Base-by-base conservation (phyloP, 2,113 vertebrate species). In the Osmerus mordax region DNA sequence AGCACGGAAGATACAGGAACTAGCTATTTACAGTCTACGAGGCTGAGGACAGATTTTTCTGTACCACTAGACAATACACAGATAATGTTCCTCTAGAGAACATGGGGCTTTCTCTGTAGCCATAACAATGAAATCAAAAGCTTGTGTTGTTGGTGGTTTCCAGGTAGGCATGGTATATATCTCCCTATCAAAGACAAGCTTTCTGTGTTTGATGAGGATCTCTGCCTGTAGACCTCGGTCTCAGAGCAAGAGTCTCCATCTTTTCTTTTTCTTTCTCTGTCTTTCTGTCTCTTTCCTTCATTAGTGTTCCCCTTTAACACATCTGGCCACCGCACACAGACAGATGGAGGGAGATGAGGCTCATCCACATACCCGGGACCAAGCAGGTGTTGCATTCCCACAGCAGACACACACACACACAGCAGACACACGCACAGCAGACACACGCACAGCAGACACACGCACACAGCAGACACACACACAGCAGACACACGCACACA, bases 341-440 rank as follows among this genome's bases (percentile, higher is more conserved):
- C 82, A 88, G 82, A 88, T 82, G 83, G 83, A 72, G 52, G 72
- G 72, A 86, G 79, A 86, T 77, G 81, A 85, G 76, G 60, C 74
- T 70, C 73, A 69, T 72, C 77, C 76, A 68, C 51, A 77, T 72
- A 72, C 80, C 54, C 12, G 76, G 68, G 79, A 83, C 61, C 54
- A 52, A 56, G 64, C 76, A 86, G 80, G 73, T 85, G 81, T 71
- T 82, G 73, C 19, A 3, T 62, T 47, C 70, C 75, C 78, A 78
- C 25, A 71, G 79, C 63, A 78, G 58, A 55, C 69, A 75, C 66
- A 63, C 51, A 65, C 51, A 65, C 59, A 65, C 63, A 67, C 59
- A 18, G 8, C 25, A 28, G 25, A 11, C 52, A 65, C 36, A 18
- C 73, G n/a, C n/a, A n/a, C n/a, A n/a, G n/a, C n/a, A n/a, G n/a